Evolutionary conservation across 1,140 invertebrate species (phyloP).

Genomic region (Stratiolaelaps scimitus): DNA sequence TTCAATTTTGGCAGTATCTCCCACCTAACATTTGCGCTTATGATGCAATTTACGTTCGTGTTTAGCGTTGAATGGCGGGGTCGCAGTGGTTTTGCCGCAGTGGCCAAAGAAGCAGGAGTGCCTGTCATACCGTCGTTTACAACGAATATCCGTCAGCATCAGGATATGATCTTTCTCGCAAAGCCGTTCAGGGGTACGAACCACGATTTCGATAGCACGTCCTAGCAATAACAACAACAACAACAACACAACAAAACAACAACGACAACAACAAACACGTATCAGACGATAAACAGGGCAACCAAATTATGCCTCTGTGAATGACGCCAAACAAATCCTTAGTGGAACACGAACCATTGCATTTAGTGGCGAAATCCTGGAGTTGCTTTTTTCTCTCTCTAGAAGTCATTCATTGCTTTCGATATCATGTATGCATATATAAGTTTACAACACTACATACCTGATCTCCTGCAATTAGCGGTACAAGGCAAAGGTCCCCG

Average conservation of each 20-base stretch:
- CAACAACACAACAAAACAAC: not conserved
- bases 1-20: no score
- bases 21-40: no score
- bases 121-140: slow-evolving; percentile 7
- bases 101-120: not conserved
- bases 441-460: no score
- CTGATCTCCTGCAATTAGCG: no score
- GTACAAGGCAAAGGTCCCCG: no score
- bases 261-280: not conserved
- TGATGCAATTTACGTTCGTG: not conserved
- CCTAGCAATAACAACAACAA: not conserved
- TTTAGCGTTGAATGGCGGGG: slow-evolving; percentile 2
- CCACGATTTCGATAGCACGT: not conserved
- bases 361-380: no score
- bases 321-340: not conserved
- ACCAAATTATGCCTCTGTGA: not conserved
- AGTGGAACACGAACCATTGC: no score
- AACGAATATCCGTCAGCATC: not conserved
- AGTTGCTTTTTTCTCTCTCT: no score
- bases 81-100: not conserved
- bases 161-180: not conserved
- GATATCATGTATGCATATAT: no score
- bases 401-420: no score
- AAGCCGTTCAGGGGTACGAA: not conserved
- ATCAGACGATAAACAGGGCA: not conserved